Base-by-base conservation (phyloP, 2,888 invertebrate genomes). In the Sesia apiformis region DNA sequence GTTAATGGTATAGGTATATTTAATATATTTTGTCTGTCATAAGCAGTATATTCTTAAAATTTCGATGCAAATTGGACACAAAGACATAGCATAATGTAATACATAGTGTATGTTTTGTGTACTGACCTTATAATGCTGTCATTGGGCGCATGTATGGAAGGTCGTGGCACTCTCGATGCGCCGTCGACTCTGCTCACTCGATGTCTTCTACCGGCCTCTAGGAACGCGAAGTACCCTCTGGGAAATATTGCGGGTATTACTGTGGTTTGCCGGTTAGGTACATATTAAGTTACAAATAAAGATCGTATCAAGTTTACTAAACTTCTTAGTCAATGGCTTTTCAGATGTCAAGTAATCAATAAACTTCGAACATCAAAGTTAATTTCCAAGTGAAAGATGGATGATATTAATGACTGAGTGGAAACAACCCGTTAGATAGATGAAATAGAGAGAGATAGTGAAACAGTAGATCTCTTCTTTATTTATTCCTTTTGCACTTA, bases 181-280 rank as follows among this genome's bases (percentile, higher is more conserved):
- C 92, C 92, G 69, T 93, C 93, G 4, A 86, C 90, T 53, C 93
- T 81, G 57, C 91, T 90, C 51, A 91, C 91, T 60, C 95, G 88
- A 69, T 95, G 95, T 60, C 92, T 91, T 56, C 93, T 90, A 4
- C 96, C 96, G 40, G 96, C 95, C 78, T 95, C 95, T 69, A 94
- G 91, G 84, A 97, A 97, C 5, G 97, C 97, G 84, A 96, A 97
- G 82, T 96, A 95, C 8, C 96, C 96, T 62, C 97, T 93, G 84
- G 67, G 63, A 60, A 57, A 43, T 2, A 23, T 23, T 23, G 23
- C 23, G 23, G 23, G 23, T 23, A 23, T 23, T 23, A 23, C 23
- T 23, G 23, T 23, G 23, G 23, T 23, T 23, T 23, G 23, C 23
- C 23, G 23, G 23, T 23, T 23, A 23, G 23, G 2, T 23, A 23